Conservation (phyloP, 2,797 vertebrate species). For the Tenualosa ilisha region DNA sequence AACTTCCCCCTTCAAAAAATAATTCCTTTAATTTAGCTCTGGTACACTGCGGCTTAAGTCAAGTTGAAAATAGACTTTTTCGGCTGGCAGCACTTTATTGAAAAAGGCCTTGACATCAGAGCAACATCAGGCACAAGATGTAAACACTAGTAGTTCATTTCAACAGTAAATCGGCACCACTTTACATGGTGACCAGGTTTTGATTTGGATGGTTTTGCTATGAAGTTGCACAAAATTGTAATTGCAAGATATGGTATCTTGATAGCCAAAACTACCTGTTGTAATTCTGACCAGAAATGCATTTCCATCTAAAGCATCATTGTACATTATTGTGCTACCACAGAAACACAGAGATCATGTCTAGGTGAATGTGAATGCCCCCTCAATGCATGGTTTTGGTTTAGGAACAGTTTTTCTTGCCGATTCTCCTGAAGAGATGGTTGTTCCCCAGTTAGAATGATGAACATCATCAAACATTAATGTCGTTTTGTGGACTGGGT, state of each 20-base stretch:
- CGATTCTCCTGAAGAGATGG: not conserved
- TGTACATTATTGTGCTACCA: not conserved
- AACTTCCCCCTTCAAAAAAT: too few relatives aligned
- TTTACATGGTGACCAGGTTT: not conserved
- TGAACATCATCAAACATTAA: not conserved
- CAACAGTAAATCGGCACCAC: not conserved
- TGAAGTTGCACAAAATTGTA: not conserved
- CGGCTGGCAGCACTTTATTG: not conserved
- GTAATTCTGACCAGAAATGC: not conserved
- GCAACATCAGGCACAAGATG: not conserved
- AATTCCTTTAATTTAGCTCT: not conserved
- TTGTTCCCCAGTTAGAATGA: not conserved
- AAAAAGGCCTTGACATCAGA: conserved; percentile 14
- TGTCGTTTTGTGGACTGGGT: not conserved
- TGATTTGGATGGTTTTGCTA: not conserved
- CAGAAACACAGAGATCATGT: not conserved
- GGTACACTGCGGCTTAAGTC: conserved; percentile 22
- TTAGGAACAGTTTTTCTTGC: not conserved
- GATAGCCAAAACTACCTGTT: conserved; percentile 2
- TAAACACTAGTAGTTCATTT: not conserved
- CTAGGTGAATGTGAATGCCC: not conserved
- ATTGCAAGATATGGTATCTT: too few relatives aligned
- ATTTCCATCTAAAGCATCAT: not conserved
- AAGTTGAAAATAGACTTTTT: conserved; percentile 26
- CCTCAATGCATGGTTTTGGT: not conserved